Conservation (phyloP, 2,797 vertebrate genomes). For the Emys orbicularis region DNA sequence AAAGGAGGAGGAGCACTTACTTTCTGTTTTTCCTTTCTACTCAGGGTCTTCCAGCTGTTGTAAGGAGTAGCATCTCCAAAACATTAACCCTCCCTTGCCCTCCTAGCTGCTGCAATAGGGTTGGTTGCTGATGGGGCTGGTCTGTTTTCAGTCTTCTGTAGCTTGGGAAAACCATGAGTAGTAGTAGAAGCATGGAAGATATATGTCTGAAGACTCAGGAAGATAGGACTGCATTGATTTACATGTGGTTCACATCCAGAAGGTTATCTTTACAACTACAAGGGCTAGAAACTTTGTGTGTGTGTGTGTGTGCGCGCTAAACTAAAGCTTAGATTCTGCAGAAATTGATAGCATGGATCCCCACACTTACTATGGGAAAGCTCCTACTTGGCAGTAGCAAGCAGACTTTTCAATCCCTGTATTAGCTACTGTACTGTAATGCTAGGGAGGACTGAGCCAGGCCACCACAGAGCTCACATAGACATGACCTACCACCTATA, state of each 20-base stretch:
- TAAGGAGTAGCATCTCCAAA: neutral
- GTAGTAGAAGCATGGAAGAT: neutral
- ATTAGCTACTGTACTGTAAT: neutral
- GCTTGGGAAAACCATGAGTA: neutral
- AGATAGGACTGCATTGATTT: neutral
- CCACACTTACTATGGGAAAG: neutral
- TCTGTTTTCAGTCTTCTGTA: neutral
- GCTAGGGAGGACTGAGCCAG: neutral
- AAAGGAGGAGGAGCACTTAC: neutral
- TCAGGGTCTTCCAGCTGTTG: neutral
- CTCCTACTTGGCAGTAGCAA: neutral
- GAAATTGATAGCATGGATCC: neutral
- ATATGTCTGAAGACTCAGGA: neutral
- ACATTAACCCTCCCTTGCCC: neutral
- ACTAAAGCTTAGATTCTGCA: neutral
- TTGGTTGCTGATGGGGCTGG: neutral
- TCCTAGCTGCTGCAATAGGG: neutral
- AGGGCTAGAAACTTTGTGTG: neutral
- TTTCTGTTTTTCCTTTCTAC: neutral
- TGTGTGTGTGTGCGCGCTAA: neutral
- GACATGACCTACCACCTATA: rapidly evolving
- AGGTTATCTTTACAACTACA: neutral
- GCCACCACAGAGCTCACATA: neutral
- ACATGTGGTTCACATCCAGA: neutral
- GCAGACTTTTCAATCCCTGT: neutral